Base-by-base conservation (phyloP, 2,888 invertebrate genomes). In the Limenitis camilla region DNA sequence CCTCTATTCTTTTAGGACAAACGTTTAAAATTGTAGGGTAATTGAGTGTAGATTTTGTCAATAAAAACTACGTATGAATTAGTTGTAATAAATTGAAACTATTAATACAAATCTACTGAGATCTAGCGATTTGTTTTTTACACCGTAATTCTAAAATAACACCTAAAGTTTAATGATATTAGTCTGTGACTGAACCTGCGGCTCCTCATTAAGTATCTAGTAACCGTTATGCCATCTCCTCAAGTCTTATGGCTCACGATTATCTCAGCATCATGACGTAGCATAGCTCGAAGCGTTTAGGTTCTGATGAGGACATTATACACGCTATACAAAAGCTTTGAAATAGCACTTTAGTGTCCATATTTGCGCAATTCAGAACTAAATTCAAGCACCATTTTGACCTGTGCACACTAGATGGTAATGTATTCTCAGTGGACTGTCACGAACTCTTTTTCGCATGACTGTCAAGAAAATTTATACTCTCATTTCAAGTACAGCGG, bases 201-300 rank as follows among this genome's bases (percentile, higher is more conserved):
- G 19, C 19, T 19, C 19, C 19, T 19, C 19, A 19, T 19, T 19
- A 19, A 19, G 19, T 19, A 19, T 19, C 19, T 19, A 19, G 19
- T 19, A 19, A 19, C 19, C 19, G 19, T 19, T 19, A 19, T 19
- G 19, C 19, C 19, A 19, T 19, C 19, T 19, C 19, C 19, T 19
- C 19, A 19, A 19, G 19, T 19, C 19, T 19, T 19, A 19, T 70
- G 68, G 69, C 70, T 71, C 66, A 62, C 70, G 67, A 74, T 76
- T 78, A 75, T 71, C 73, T 64, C 60, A 67, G 66, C 67, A 68
- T 19, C 19, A 19, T 19, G 19, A 19, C 19, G 19, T 19, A 3
- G 19, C 19, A 19, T 19, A 19, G 19, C 19, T 3, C 19, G 19
- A 19, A 19, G 47, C 53, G 52, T 57, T 55, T 49, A 56, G 19